Percentiles rank a stretch among this genome's conserved stretches.
These are phyloP conservation scores for Malurus splendens DNA, from an alignment of 2,797 vertebrate species.

Conservation along the genomic window DNA sequence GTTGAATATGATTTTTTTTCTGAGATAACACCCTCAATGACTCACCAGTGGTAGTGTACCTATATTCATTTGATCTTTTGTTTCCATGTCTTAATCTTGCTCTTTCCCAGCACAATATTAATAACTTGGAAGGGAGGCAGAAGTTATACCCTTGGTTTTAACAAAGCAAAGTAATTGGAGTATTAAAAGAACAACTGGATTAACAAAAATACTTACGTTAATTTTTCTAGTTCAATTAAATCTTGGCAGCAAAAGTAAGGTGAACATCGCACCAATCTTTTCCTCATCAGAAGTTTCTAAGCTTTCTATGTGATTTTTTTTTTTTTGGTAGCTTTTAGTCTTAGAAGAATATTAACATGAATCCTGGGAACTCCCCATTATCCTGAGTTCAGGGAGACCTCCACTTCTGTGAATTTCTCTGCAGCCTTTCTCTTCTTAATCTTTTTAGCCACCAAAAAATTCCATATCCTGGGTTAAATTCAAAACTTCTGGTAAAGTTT, in stretches of 20 bases:
- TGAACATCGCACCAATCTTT: background rate
- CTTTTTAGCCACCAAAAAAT: background rate
- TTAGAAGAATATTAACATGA: background rate
- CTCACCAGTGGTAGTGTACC: background rate
- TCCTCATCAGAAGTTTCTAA: background rate
- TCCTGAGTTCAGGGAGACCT: background rate
- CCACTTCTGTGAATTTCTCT: background rate
- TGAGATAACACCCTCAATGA: background rate
- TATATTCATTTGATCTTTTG: background rate
- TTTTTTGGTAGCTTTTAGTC: background rate
- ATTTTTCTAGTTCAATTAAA: background rate
- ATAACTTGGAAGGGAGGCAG: background rate
- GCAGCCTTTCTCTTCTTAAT: background rate
- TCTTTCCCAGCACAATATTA: background rate
- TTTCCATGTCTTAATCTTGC: background rate
- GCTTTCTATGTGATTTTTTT: background rate
- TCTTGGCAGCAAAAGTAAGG: background rate
- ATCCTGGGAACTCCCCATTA: background rate
- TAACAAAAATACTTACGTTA: background rate
- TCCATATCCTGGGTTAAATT: conserved; percentile 9
- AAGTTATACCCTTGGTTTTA: background rate
- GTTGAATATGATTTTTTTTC: background rate
- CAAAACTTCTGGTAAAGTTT: conserved; percentile 17
- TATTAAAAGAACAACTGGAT: background rate
- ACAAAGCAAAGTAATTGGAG: background rate